Evolutionary conservation across 2,797 vertebrate genomes (phyloP).

Genomic region (Halcyon smyrnensis): DNA sequence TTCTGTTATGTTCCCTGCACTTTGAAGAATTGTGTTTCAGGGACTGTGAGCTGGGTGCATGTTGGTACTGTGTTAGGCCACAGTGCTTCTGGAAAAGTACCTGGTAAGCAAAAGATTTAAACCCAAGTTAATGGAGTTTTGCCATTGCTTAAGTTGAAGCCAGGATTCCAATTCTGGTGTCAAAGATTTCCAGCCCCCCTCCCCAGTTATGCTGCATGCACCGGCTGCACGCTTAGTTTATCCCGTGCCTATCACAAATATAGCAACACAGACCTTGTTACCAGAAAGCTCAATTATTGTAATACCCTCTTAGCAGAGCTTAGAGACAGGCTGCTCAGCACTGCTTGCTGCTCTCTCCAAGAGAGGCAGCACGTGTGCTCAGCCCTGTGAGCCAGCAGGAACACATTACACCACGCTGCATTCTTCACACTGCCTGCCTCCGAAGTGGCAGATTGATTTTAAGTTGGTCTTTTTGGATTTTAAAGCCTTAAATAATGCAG

Average conservation of each 20-base stretch:
- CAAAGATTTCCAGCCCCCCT: background rate
- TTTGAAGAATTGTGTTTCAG: background rate
- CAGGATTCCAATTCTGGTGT: background rate
- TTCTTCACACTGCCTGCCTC: slow-evolving; percentile 21
- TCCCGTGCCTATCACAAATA: slow-evolving; percentile 31
- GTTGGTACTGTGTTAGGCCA: background rate
- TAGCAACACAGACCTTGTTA: background rate
- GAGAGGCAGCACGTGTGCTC: background rate
- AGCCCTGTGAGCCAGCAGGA: slow-evolving; percentile 23
- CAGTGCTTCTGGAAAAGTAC: background rate
- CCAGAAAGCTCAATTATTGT: slow-evolving; percentile 39
- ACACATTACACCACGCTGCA: background rate
- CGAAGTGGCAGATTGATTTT: background rate
- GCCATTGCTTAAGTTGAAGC: background rate
- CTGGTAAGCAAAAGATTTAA: background rate
- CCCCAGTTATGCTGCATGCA: background rate
- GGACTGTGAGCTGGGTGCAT: background rate
- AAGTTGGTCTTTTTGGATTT: slow-evolving; percentile 41
- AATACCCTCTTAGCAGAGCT: background rate
- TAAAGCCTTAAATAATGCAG: slow-evolving; percentile 42
- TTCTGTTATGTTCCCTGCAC: background rate
- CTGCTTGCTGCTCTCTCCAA: background rate
- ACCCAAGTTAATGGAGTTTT: background rate
- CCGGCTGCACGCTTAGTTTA: background rate
- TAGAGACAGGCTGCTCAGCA: background rate